Evolutionary conservation across 2,888 invertebrate genomes (phyloP).

Genomic region (Chymomyza fuscimana): DNA sequence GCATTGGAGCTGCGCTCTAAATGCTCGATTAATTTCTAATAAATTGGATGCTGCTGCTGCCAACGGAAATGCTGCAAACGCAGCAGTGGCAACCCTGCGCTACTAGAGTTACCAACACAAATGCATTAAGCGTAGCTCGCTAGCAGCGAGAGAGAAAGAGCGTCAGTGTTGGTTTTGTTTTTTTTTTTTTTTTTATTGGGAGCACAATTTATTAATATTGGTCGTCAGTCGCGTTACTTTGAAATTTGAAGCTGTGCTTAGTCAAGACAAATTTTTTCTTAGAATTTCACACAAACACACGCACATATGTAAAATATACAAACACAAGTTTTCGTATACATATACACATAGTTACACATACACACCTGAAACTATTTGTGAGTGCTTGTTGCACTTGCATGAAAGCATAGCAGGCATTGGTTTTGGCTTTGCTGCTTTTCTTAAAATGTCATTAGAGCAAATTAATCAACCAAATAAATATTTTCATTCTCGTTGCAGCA

Average conservation of each 20-base stretch:
- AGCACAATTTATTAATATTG: slow-evolving; percentile 8
- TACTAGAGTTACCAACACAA: slow-evolving; percentile 63
- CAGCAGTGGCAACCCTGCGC: slow-evolving; percentile 10
- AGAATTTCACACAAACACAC: slow-evolving; percentile 30
- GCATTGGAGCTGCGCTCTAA: slow-evolving; percentile 51
- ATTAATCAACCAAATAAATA: slow-evolving; percentile 50
- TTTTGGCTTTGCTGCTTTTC: slow-evolving; percentile 29
- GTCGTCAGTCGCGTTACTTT: slow-evolving; percentile 39
- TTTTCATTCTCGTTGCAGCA: slow-evolving; percentile 77
- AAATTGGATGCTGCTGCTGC: slow-evolving; percentile 55
- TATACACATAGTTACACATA: background rate
- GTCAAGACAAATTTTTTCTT: slow-evolving; percentile 34
- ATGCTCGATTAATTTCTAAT: slow-evolving; percentile 76
- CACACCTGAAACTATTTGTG: background rate
- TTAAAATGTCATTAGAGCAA: slow-evolving; percentile 45
- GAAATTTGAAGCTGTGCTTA: slow-evolving; percentile 59
- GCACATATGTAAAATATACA: slow-evolving; percentile 1
- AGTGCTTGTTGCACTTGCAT: slow-evolving; percentile 15
- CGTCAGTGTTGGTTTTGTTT: no score
- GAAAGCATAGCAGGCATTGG: slow-evolving; percentile 55
- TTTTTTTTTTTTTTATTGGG: background rate
- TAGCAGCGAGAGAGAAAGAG: background rate
- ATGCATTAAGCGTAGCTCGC: slow-evolving; percentile 34
- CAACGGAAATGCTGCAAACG: slow-evolving; percentile 59
- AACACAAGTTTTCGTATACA: slow-evolving; percentile 2